phyloP scores from a whole-genome alignment of 1,140 invertebrate species.

The Himalopsyche phryganea region DNA sequence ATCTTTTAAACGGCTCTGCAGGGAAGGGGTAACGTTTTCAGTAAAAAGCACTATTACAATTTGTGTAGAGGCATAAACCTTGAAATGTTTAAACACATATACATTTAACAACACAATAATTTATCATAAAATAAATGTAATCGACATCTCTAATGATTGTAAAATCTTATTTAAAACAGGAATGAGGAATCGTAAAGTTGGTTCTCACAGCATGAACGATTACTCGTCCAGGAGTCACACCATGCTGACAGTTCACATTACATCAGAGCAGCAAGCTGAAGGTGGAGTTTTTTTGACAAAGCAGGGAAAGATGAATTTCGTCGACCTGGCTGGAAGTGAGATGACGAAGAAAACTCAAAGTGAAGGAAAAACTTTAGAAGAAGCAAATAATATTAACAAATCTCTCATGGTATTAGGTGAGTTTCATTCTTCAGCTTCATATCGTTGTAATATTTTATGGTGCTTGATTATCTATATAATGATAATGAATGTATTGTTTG shows the following conservation, averaged over 20 bases:
- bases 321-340: constrained; percentile 92
- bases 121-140: no score
- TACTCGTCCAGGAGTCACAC: constrained; percentile 94
- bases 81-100: no score
- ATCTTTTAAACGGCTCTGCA: no score
- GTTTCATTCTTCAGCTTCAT: no score
- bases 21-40: no score
- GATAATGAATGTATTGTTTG: no score
- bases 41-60: no score
- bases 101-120: no score
- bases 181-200: constrained; percentile 79
- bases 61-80: no score
- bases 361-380: constrained; percentile 84
- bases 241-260: constrained; percentile 83
- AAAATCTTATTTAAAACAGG: constrained; percentile 56
- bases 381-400: constrained; percentile 95
- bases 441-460: no score
- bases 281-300: constrained; percentile 80
- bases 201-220: constrained; percentile 93
- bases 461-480: no score
- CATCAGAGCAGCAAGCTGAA: constrained; percentile 77
- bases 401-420: constrained; percentile 90
- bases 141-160: no score
- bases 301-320: constrained; percentile 91
- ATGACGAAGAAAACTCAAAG: constrained; percentile 92